Percentiles rank a stretch among this genome's conserved stretches.
phyloP scores from a whole-genome alignment of 2,113 vertebrate genomes.

The Phyllostomus discolor region DNA sequence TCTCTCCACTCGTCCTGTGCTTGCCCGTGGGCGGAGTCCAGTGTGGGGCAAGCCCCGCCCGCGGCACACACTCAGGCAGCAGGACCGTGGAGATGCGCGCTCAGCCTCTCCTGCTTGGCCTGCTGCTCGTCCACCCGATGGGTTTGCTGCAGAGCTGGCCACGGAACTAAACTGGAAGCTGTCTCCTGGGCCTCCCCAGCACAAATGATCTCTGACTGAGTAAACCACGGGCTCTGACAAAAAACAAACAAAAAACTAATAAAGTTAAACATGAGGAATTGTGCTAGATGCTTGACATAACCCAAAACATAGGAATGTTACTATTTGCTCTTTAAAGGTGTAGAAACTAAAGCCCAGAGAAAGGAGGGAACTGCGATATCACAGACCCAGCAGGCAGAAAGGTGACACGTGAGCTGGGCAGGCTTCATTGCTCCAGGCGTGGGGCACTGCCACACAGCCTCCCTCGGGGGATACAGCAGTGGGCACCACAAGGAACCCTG shows the following conservation, averaged over 20 bases:
- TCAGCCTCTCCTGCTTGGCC: background rate
- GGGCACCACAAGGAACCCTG: background rate
- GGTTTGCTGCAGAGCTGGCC: background rate
- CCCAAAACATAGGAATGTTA: background rate
- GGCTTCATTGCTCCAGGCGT: background rate
- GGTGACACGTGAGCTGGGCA: background rate
- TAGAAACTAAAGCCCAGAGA: background rate
- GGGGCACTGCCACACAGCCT: rapidly evolving
- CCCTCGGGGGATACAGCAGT: background rate
- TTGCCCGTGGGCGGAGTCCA: background rate
- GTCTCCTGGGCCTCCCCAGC: background rate
- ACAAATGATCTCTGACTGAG: background rate
- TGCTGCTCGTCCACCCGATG: background rate
- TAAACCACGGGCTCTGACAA: background rate
- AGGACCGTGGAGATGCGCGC: rapidly evolving
- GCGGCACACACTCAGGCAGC: rapidly evolving
- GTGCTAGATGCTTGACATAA: background rate
- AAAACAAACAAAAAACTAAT: background rate
- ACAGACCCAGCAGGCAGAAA: background rate
- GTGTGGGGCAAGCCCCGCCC: rapidly evolving
- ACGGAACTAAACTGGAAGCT: background rate
- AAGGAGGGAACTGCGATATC: background rate
- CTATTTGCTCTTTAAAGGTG: background rate
- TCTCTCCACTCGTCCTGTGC: background rate
- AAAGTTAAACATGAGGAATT: background rate